Percentiles rank a stretch among this genome's conserved stretches.
These are phyloP conservation scores for Syngnathoides biaculeatus DNA, from an alignment of 2,113 vertebrate genomes.

Conservation along the genomic window DNA sequence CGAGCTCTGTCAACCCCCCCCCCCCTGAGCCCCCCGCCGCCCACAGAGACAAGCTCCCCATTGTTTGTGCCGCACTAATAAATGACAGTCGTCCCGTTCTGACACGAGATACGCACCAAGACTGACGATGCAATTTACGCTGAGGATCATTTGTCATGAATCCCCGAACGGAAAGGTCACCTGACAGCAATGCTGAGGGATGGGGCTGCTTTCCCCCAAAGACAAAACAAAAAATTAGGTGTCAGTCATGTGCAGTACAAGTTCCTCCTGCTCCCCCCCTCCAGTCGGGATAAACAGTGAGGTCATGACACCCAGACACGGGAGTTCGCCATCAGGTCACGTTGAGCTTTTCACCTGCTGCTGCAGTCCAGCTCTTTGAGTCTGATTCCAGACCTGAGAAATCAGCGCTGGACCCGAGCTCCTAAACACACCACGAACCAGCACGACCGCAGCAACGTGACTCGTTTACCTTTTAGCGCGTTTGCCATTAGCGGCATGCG, in stretches of 20 bases:
- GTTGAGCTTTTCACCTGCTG: constrained; percentile 1
- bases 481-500: constrained; percentile 49
- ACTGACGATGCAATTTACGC: constrained; percentile 47
- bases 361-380: not conserved
- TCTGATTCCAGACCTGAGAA: constrained; percentile 45
- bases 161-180: constrained; percentile 33
- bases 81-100: constrained; percentile 74
- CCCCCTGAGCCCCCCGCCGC: constrained; percentile 55
- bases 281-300: constrained; percentile 8
- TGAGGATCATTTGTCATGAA: constrained; percentile 21
- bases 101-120: constrained; percentile 66
- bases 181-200: constrained; percentile 32
- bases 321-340: constrained; percentile 43
- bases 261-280: constrained; percentile 1
- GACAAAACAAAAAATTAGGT: constrained; percentile 4
- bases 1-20: constrained; percentile 51
- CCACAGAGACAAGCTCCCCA: constrained; percentile 75
- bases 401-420: constrained; percentile 63
- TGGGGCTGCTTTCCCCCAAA: constrained; percentile 24
- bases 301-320: constrained; percentile 16
- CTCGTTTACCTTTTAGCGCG: constrained; percentile 64
- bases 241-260: constrained; percentile 18
- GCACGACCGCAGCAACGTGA: constrained; percentile 53
- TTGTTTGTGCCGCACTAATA: constrained; percentile 76
- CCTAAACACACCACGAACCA: constrained; percentile 71